Percentiles rank a stretch among this genome's conserved stretches.
Conservation (phyloP, 2,797 vertebrate species). For the Channallabes apus region DNA sequence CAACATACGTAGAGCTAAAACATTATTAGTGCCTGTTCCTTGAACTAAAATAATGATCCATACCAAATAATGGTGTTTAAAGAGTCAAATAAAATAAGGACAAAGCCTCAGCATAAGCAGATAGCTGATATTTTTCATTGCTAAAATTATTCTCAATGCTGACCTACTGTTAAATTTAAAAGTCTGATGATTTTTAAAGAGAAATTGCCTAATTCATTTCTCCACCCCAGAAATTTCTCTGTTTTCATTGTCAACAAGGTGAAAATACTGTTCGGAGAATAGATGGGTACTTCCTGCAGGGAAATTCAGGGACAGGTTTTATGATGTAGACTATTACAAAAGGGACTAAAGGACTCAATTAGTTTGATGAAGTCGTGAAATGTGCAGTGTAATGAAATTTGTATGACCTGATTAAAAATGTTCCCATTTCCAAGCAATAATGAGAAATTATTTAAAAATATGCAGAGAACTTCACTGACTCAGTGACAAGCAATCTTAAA, state of each 20-base stretch:
- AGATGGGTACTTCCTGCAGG: constrained; percentile 29
- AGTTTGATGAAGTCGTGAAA: constrained; percentile 59
- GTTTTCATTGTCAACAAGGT: constrained; percentile 20
- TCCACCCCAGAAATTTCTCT: constrained; percentile 12
- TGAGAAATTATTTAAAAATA: constrained; percentile 54
- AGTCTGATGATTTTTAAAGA: constrained; percentile 1
- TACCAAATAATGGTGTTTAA: neutral
- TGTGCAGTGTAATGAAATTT: constrained; percentile 56
- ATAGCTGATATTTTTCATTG: neutral
- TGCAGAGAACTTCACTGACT: constrained; percentile 46
- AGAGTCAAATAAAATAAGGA: neutral
- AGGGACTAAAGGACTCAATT: constrained; percentile 56
- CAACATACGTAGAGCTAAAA: neutral
- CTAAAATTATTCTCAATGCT: constrained; percentile 4
- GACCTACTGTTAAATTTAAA: neutral
- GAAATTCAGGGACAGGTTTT: constrained; percentile 42
- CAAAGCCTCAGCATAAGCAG: neutral
- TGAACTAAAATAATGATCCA: neutral
- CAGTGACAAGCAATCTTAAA: constrained; percentile 52
- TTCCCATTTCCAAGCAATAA: constrained; percentile 52
- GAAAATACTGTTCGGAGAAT: constrained; percentile 36
- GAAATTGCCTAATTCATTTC: constrained; percentile 8
- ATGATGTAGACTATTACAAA: constrained; percentile 36
- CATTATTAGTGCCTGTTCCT: neutral
- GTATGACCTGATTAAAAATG: constrained; percentile 56